Evolutionary conservation across 2,113 vertebrate species (phyloP), one percentile per base, ranked within the genome.

Genomic region (Opisthocomus hoazin): DNA sequence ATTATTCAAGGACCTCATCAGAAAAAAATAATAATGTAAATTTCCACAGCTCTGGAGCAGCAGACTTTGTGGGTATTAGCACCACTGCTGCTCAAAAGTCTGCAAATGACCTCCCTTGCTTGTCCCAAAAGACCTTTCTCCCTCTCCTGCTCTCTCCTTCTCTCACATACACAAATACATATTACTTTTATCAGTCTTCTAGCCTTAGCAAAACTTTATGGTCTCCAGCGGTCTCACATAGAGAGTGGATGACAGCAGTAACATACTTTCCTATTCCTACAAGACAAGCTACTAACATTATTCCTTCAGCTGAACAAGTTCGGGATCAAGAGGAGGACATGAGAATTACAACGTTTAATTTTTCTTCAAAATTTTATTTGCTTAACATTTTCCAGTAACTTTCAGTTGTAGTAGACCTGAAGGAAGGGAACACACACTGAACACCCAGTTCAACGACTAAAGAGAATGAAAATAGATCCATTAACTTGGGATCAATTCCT

Each of bases 1-100:
- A 93, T 93, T 89, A 78, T 71, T 86, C n/a, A 73, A 63, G 39
- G 56, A 87, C 27, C 39, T 92, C 30, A 22, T 41, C 19, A 82
- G 56, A 60, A 70, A 78, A 64, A 73, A 68, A 85, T 2, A 82
- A 61, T 4, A 87, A 90, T 13, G 64, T 81, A 90, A 81, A 96
- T 96, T 94, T 95, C 93, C 96, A 78, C 70, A 76, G 58, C 36
- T 84, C 66, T 84, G 51, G 69, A 90, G 64, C 64, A 24, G 27
- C 56, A 90, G 39, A 34, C 11, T 19, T 81, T 56, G 64, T n/a
- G 51, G 21, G 57, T 81, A 75, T 48, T 51, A 75, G 36, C 53
- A 90, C 11, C 13, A 41, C 15, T 80, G 37, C 50, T 84, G n/a
- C 66, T 88, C 46, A 41, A 3, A 81, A 61, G 15, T 41, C 80